A percentile compares a stretch with the other conserved stretches of the same genome.
Evolutionary conservation across 2,888 invertebrate genomes (phyloP).

Genomic region (Tuberolachnus salignus): DNA sequence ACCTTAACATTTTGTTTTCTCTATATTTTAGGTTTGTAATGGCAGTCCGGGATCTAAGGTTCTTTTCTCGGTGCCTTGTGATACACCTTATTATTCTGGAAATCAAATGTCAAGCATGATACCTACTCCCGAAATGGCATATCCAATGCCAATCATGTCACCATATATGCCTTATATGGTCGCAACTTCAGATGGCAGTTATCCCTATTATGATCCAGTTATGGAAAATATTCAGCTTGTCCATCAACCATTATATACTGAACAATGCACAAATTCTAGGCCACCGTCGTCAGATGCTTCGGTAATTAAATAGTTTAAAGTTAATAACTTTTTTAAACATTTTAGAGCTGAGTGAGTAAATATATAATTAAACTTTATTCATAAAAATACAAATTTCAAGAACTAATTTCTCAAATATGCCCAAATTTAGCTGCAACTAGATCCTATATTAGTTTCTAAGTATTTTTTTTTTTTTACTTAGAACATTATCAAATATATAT

Average conservation of each 20-base stretch:
- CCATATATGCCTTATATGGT: constrained; percentile 55
- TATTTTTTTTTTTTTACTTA: neutral
- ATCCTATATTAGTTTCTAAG: no score
- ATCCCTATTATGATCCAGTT: constrained; percentile 49
- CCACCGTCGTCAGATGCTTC: constrained; percentile 46
- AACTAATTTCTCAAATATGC: neutral
- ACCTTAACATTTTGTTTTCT: no score
- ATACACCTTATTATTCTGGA: constrained; percentile 47
- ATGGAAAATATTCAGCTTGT: constrained; percentile 55
- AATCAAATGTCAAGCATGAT: constrained; percentile 49
- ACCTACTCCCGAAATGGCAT: constrained; percentile 42
- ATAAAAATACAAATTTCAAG: neutral
- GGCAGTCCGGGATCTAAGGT: constrained; percentile 48
- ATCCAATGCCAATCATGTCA: constrained; percentile 53
- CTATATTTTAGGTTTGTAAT: constrained; percentile 47
- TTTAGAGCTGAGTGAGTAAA: constrained; percentile 7
- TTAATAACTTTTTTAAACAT: neutral
- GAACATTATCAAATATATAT: neutral
- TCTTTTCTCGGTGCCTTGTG: constrained; percentile 48
- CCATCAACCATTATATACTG: constrained; percentile 41
- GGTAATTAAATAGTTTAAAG: constrained; percentile 27
- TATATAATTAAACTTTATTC: neutral
- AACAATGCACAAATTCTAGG: constrained; percentile 47
- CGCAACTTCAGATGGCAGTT: constrained; percentile 48
- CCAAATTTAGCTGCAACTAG: neutral